Conservation (phyloP, 2,113 vertebrate genomes). For the Lamprotornis superbus region DNA sequence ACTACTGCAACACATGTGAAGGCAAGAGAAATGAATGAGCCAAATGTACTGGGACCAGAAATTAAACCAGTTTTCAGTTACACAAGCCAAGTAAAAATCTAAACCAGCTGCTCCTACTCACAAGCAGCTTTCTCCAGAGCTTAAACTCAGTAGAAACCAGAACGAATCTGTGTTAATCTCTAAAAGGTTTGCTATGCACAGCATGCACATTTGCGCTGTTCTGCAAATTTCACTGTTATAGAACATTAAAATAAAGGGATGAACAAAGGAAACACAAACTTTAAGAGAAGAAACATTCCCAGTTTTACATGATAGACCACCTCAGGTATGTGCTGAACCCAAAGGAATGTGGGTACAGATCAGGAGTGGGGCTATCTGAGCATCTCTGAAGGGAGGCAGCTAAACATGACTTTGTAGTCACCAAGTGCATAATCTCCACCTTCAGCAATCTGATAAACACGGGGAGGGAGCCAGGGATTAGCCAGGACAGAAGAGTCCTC, state of each 20-base stretch:
- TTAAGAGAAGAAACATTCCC: not conserved
- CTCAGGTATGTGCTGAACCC: not conserved
- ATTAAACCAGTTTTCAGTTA: not conserved
- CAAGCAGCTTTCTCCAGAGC: not conserved
- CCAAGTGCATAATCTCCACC: constrained; percentile 65
- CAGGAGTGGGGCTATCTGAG: constrained; percentile 24
- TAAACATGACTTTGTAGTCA: constrained; percentile 59
- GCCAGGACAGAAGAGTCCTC: constrained; percentile 32
- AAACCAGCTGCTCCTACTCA: not conserved
- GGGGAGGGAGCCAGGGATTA: constrained; percentile 52
- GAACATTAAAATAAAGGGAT: not conserved
- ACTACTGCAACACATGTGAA: not conserved
- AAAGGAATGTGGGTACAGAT: constrained; percentile 28
- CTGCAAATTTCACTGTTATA: not conserved
- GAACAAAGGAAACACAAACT: not conserved
- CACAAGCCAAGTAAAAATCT: not conserved
- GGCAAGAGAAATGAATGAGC: not conserved
- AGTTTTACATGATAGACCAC: not conserved
- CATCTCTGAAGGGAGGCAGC: constrained; percentile 17
- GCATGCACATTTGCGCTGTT: not conserved
- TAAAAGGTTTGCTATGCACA: not conserved
- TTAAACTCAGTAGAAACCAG: not conserved
- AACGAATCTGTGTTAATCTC: not conserved
- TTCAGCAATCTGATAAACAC: constrained; percentile 67
- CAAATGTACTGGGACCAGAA: not conserved